These are phyloP conservation scores for Leptothorax acervorum DNA, from an alignment of 2,888 invertebrate genomes.

Conservation along the genomic window DNA sequence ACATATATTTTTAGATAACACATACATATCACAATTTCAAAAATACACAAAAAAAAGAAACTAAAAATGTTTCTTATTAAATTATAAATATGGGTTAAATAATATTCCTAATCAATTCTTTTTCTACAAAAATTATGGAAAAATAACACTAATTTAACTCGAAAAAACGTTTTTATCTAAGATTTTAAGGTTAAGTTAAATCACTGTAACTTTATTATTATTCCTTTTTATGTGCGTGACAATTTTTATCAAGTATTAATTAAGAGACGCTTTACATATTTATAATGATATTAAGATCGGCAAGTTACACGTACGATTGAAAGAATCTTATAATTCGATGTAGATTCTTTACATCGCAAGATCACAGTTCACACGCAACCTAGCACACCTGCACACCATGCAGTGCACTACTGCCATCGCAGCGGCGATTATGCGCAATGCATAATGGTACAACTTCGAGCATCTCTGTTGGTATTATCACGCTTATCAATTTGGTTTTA, in stretches of 20 bases:
- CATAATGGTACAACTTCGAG: not conserved
- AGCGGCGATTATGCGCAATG: not conserved
- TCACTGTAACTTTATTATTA: not conserved
- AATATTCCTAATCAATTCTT: not conserved
- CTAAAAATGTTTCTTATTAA: not conserved
- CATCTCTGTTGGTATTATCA: not conserved
- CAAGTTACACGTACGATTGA: not conserved
- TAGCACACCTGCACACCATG: not conserved
- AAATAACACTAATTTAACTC: not conserved
- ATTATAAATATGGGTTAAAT: not conserved
- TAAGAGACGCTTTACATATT: not conserved
- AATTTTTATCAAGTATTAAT: not conserved
- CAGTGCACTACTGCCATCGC: not conserved
- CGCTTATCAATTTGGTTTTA: not conserved
- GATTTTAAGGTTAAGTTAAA: slow-evolving; percentile 33
- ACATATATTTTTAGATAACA: not conserved
- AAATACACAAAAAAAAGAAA: too few species aligned
- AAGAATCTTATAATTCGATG: not conserved
- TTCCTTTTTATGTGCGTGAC: not conserved
- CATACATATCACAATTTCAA: not conserved
- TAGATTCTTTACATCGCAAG: not conserved
- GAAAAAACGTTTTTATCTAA: not conserved
- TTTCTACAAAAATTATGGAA: not conserved
- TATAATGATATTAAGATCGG: not conserved
- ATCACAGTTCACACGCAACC: not conserved